Conservation (phyloP, 2,113 vertebrate genomes). For the Callopanchax toddi region DNA sequence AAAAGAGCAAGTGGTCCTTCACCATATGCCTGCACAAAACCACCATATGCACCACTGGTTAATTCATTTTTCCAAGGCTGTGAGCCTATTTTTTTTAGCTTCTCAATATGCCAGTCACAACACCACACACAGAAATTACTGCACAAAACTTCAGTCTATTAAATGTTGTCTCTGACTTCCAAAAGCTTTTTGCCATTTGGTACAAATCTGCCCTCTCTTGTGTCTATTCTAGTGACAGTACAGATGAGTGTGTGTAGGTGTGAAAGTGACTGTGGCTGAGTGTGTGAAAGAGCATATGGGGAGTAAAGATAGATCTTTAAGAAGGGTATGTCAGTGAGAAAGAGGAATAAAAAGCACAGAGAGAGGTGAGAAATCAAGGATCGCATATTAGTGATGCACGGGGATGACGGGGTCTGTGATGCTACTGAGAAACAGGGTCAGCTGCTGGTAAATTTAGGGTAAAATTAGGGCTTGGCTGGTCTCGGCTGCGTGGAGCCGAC, state of each 20-base stretch:
- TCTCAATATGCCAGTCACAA: constrained; percentile 29
- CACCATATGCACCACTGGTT: constrained; percentile 76
- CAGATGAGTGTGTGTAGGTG: constrained; percentile 46
- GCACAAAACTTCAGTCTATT: constrained; percentile 18
- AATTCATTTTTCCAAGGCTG: constrained; percentile 69
- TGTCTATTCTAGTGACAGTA: constrained; percentile 42
- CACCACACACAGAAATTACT: constrained; percentile 17
- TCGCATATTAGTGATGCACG: constrained; percentile 5
- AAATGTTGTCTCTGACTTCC: constrained; percentile 12
- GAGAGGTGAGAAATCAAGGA: constrained; percentile 22
- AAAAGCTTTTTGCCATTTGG: constrained; percentile 25
- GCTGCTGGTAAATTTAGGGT: constrained; percentile 69
- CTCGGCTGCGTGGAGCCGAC: constrained; percentile 56
- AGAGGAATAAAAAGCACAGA: constrained; percentile 9
- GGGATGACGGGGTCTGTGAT: constrained; percentile 45
- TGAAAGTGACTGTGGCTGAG: constrained; percentile 43
- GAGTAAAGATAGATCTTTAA: constrained; percentile 38
- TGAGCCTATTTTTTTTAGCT: constrained; percentile 40
- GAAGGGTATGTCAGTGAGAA: background rate
- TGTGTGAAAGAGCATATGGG: constrained; percentile 46
- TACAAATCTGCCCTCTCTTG: constrained; percentile 24
- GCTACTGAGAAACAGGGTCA: constrained; percentile 61
- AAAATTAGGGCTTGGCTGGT: constrained; percentile 58
- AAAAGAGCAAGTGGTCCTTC: constrained; percentile 58
- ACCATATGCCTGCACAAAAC: constrained; percentile 73